Evolutionary conservation across 2,113 vertebrate genomes (phyloP).

Genomic region (Hassar affinis): DNA sequence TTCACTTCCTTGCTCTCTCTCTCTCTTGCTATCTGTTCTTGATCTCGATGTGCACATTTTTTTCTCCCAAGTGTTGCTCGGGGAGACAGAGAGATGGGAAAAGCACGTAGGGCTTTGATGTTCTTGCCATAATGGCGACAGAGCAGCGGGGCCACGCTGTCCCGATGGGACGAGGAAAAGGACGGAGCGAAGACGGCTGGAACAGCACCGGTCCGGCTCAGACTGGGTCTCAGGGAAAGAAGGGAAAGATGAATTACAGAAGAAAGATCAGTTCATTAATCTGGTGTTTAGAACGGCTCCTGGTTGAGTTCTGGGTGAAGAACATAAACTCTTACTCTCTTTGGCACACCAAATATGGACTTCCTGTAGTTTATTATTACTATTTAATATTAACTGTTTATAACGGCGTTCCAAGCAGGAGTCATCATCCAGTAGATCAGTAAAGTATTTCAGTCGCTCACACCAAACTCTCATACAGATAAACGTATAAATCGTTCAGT

Average conservation of each 20-base stretch:
- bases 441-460: no score
- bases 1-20: neutral
- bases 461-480: no score
- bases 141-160: constrained; percentile 55
- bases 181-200: constrained; percentile 28
- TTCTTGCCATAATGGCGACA: constrained; percentile 50
- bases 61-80: constrained; percentile 53
- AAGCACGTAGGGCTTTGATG: constrained; percentile 65
- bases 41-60: constrained; percentile 42
- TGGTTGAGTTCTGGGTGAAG: neutral
- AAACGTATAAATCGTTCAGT: no score
- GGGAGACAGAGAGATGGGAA: constrained; percentile 38
- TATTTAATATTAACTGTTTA: no score
- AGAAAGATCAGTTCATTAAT: neutral
- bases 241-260: neutral
- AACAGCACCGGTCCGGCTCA: neutral
- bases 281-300: neutral
- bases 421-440: no score
- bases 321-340: no score
- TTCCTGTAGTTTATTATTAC: no score
- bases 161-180: constrained; percentile 50
- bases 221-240: constrained; percentile 46
- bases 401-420: no score
- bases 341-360: no score
- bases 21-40: neutral